Evolutionary conservation across 2,797 vertebrate species (phyloP), one percentile per base, ranked within the genome.

Genomic region (Galago senegalensis): DNA sequence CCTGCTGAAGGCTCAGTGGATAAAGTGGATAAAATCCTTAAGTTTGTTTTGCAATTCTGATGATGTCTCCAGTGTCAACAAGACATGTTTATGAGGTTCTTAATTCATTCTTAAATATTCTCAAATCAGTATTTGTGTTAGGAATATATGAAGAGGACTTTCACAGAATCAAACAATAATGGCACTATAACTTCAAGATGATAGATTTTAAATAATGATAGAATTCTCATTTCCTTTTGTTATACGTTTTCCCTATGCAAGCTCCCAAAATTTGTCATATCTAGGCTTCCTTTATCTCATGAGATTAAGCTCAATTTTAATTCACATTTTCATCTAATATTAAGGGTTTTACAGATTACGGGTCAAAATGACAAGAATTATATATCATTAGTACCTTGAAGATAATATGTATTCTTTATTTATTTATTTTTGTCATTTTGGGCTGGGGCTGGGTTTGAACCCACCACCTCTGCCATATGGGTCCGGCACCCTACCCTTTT

Each of bases 221-320:
- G 3, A 81, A 58, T 81, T 80, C 16, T 56, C 16, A 85, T 9
- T 91, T 87, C 17, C 40, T 70, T 91, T 85, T 72, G 21, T 81
- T 75, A 79, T 11, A 2, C 25, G 37, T 83, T 94, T 93, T 83
- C 12, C 17, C 53, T 23, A 80, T 2, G 37, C 5, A 77, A 61
- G 6, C 31, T 16, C 12, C 3, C 70, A 87, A 63, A 90, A 31
- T 34, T 67, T 79, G 34, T 76, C 11, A 53, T 77, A 65, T 76
- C 23, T 89, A 46, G 77, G 12, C 7, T 70, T 77, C 88, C 29
- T 61, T 76, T 4, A 70, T 86, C 37, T 76, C 3, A 14, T 81
- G 29, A 79, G 8, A 86, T 53, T 88, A 89, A 90, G 92, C 2
- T 56, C 31, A 86, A 10, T 83, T 95, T 92, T 85, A 82, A 88